phyloP scores from a whole-genome alignment of 1,140 invertebrate species.

The Aporrectodea caliginosa region DNA sequence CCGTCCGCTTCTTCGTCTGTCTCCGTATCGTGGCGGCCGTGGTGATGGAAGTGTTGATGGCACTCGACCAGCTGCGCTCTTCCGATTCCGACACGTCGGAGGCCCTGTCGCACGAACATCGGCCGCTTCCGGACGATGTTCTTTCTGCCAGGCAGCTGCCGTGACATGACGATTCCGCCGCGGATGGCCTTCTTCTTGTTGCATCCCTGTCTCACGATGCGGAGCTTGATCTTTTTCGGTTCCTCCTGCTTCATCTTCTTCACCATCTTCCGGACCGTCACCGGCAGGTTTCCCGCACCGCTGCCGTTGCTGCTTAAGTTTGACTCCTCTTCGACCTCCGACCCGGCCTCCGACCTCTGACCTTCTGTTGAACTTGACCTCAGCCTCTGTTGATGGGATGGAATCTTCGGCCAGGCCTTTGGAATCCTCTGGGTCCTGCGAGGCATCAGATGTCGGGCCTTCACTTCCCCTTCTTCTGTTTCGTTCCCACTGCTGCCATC shows the following conservation, averaged over 20 bases:
- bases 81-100: background rate
- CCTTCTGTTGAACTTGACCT: slow-evolving; percentile 17
- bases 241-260: background rate
- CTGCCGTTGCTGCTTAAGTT: background rate
- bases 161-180: background rate
- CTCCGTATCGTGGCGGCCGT: slow-evolving; percentile 38
- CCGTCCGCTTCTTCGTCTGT: slow-evolving; percentile 46
- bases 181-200: background rate
- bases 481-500: slow-evolving; percentile 20
- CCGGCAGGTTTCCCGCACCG: background rate
- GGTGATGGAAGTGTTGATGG: slow-evolving; percentile 7
- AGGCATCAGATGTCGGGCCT: background rate
- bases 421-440: background rate
- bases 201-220: background rate
- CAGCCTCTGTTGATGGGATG: background rate
- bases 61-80: slow-evolving; percentile 9
- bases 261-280: background rate
- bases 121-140: slow-evolving; percentile 7
- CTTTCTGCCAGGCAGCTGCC: background rate
- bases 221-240: background rate
- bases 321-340: slow-evolving; percentile 13
- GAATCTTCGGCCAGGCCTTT: background rate
- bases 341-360: slow-evolving; percentile 9
- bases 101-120: background rate
- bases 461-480: slow-evolving; percentile 18